Evolutionary conservation across 2,888 invertebrate genomes (phyloP), one percentile per base, ranked within the genome.

Genomic region (Lithophane socia): DNA sequence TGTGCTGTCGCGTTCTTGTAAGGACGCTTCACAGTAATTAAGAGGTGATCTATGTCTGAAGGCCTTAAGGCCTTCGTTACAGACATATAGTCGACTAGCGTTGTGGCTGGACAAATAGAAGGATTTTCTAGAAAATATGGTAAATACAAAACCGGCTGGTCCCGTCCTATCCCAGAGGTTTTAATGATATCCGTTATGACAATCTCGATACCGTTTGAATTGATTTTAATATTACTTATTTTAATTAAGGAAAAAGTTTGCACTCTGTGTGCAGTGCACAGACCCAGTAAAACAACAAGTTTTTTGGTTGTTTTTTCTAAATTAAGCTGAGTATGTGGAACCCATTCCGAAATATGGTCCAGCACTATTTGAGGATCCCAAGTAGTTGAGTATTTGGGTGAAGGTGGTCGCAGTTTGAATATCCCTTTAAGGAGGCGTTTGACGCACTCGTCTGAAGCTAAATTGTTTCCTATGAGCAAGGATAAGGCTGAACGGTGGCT

Each of bases 61-160:
- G 73, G 29, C 18, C 81, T 64, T 5, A 80, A 44, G n/a, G 68
- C 61, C 37, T 24, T 69, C 3, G 84, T 84, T 7, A 44, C 56
- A 42, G 24, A 65, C 9, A 82, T 73, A 65, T 82, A 83, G 21
- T 77, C 74, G 12, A 64, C n/a, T 12, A 88, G 37, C 12, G 69
- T 61, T 29, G 70, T 65, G 18, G 86, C 86, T 3, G 86, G 83
- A 69, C 85, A 88, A 52, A 89, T 85, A 13, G 16, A 29, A n/a
- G 12, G 12, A 29, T 84, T 82, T 56, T 82, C 72, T 49, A 49
- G 13, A 13, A 49, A 49, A 49, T 49, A 86, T 0, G 86, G 87
- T n/a, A 89, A 47, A 49, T 63, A 58, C 5, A 87, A 49, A 12
- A 83, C 9, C 0, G 88, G 85, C 61, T 86, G 86, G 0, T 77